phyloP scores from a whole-genome alignment of 2,797 vertebrate genomes.

The Siniperca scherzeri region DNA sequence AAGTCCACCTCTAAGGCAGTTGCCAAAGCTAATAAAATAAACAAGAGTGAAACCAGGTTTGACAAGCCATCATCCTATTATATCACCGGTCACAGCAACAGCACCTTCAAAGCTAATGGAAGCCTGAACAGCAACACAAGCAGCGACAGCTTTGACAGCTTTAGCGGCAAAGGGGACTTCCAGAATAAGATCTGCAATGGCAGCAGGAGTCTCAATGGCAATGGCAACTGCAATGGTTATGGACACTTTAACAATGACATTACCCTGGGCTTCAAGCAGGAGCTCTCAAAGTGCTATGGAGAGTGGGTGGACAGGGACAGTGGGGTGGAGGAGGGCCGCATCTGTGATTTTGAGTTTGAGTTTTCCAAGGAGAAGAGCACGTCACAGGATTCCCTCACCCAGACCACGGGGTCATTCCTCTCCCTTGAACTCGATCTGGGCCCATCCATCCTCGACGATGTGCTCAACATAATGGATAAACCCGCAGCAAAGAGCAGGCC shows the following conservation, averaged over 20 bases:
- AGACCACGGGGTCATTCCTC: constrained; percentile 93
- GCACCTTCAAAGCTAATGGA: constrained; percentile 74
- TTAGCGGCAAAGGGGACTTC: constrained; percentile 67
- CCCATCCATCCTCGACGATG: constrained; percentile 97
- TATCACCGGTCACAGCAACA: constrained; percentile 85
- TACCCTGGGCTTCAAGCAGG: constrained; percentile 85
- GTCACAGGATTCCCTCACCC: constrained; percentile 91
- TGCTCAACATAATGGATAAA: constrained; percentile 98
- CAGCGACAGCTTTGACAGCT: constrained; percentile 78
- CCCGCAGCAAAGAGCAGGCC: constrained; percentile 82
- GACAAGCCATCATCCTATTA: constrained; percentile 84
- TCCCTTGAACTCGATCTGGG: constrained; percentile 97
- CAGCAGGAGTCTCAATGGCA: constrained; percentile 45
- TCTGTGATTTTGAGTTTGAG: constrained; percentile 87
- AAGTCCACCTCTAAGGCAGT: constrained; percentile 80
- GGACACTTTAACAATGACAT: constrained; percentile 74
- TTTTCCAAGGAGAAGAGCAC: constrained; percentile 89
- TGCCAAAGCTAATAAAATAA: constrained; percentile 83
- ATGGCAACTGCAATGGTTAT: constrained; percentile 62
- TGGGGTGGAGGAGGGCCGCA: constrained; percentile 88
- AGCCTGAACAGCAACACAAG: constrained; percentile 79
- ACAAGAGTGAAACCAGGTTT: constrained; percentile 85
- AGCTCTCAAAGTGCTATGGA: constrained; percentile 88
- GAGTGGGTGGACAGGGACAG: constrained; percentile 93
- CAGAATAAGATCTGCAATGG: constrained; percentile 63